Base-by-base conservation (phyloP, 2,113 vertebrate species). In the Pteronura brasiliensis region DNA sequence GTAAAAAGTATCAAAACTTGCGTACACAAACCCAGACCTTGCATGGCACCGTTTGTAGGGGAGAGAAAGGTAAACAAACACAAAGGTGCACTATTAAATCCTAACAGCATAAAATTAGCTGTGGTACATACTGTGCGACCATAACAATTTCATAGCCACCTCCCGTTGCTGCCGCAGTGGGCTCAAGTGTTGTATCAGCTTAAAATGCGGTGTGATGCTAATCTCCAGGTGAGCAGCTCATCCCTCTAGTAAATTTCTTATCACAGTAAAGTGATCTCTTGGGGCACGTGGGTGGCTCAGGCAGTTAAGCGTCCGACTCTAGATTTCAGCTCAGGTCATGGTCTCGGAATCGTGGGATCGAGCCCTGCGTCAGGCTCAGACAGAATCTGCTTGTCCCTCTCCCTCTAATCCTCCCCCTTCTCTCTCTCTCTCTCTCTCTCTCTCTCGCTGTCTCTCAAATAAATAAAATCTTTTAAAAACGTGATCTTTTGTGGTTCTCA, bases 321-420 rank as follows among this genome's bases (percentile, higher is more conserved):
- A 10, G 34, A 36, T 69, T 36, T 69, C 34, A 69, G 67, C 67
- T 69, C 34, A n/a, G 34, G 34, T 69, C 34, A n/a, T 36, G 34
- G 18, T 36, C 67, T 69, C 1, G 1, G 7, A 21, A 9, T n/a
- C 1, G 0, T 36, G 67, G 18, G 34, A 21, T 69, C 0, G 8
- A 69, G 34, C 67, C 67, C n/a, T 0, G 1, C 0, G 0, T 69
- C 18, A 4, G 34, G 34, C 67, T 69, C n/a, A 69, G 67, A 17
- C 8, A 10, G 34, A 69, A 18, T 36, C 34, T 10, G 18, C 34
- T 69, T 36, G 67, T 69, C 34, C 34, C 7, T 10, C 65, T 67
- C 14, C 6, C 31, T 34, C 63, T 17, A 15, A 8, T 36, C 18
- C 17, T 36, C 67, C 67, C 67, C 34, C 8, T 36, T 8, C 17